Percentiles rank a stretch among this genome's conserved stretches.
These are phyloP conservation scores for Troides helena DNA, from an alignment of 2,888 invertebrate species.

Conservation along the genomic window DNA sequence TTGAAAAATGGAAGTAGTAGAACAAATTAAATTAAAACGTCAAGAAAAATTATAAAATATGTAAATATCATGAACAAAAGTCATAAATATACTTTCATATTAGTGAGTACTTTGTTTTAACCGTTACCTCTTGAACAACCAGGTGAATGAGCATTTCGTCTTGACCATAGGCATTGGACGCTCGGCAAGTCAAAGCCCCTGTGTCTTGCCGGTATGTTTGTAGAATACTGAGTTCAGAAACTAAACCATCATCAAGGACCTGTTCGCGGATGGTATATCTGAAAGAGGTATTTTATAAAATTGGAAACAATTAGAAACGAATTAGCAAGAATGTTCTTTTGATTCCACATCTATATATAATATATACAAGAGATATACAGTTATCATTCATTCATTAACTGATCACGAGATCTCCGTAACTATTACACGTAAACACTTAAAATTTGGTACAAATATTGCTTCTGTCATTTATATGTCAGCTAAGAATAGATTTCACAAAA, in stretches of 20 bases:
- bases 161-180: conserved; percentile 93
- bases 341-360: too few species aligned
- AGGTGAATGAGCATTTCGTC: conserved; percentile 95
- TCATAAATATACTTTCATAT: not conserved
- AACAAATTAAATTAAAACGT: too few species aligned
- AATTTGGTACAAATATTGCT: too few species aligned
- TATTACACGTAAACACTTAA: too few species aligned
- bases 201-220: conserved; percentile 94
- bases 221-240: conserved; percentile 91
- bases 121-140: conserved; percentile 89
- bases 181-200: conserved; percentile 92
- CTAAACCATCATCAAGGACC: conserved; percentile 88
- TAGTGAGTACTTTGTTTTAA: not conserved
- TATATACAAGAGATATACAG: too few species aligned
- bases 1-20: too few species aligned
- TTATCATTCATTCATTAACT: too few species aligned
- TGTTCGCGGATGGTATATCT: conserved; percentile 89
- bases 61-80: not conserved
- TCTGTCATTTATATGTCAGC: too few species aligned
- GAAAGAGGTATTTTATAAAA: conserved; percentile 26
- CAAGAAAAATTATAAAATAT: not conserved
- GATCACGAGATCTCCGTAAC: too few species aligned
- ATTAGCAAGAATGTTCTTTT: too few species aligned
- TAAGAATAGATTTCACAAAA: too few species aligned
- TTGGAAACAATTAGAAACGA: too few species aligned